phyloP scores from a whole-genome alignment of 1,140 invertebrate species.

The Sycophaga agraensis region DNA sequence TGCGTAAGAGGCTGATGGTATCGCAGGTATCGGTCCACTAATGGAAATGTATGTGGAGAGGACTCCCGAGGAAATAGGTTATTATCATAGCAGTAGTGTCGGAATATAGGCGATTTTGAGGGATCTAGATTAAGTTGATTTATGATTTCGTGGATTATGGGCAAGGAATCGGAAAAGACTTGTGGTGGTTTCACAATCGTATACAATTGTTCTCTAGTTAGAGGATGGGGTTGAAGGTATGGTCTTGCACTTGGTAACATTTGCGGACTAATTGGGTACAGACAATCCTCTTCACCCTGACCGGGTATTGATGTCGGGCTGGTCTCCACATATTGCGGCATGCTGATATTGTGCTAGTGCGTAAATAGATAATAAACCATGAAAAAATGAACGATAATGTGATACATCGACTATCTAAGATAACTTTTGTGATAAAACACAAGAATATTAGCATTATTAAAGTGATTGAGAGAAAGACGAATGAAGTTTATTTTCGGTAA shows the following conservation, averaged over 20 bases:
- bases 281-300: slow-evolving; percentile 51
- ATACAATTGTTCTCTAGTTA: slow-evolving; percentile 46
- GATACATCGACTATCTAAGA: slow-evolving; percentile 4
- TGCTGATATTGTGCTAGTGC: slow-evolving; percentile 50
- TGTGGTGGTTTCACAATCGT: slow-evolving; percentile 39
- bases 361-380: slow-evolving; percentile 16
- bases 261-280: slow-evolving; percentile 52
- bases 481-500: no score
- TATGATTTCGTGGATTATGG: slow-evolving; percentile 27
- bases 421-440: slow-evolving; percentile 1
- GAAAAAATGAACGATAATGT: slow-evolving; percentile 41
- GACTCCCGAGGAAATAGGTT: slow-evolving; percentile 27
- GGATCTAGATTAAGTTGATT: neutral
- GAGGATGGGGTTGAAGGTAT: slow-evolving; percentile 49
- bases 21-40: neutral
- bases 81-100: slow-evolving; percentile 30
- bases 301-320: slow-evolving; percentile 42
- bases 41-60: slow-evolving; percentile 16
- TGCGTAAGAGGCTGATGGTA: slow-evolving; percentile 42
- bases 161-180: slow-evolving; percentile 7
- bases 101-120: slow-evolving; percentile 27
- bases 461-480: neutral
- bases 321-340: slow-evolving; percentile 50
- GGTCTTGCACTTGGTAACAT: slow-evolving; percentile 48
- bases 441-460: slow-evolving; percentile 12